Percentiles rank a stretch among this genome's conserved stretches.
phyloP scores from a whole-genome alignment of 2,888 invertebrate genomes.

The Choreutis nemorana region DNA sequence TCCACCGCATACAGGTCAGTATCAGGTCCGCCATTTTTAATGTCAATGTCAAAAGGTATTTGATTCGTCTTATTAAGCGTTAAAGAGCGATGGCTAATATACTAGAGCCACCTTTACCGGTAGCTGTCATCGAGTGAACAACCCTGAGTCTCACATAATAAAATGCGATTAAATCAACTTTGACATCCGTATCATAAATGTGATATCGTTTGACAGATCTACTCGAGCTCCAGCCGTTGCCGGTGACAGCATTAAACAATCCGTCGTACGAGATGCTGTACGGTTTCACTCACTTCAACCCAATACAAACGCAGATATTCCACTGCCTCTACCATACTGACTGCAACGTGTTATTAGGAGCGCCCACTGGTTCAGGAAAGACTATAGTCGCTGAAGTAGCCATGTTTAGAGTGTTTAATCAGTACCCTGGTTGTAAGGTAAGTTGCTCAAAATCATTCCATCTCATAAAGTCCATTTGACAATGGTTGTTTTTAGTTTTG shows the following conservation, averaged over 20 bases:
- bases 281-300: conserved; percentile 95
- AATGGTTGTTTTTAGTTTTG: too few relatives aligned
- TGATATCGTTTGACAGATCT: conserved; percentile 68
- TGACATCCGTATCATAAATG: not conserved
- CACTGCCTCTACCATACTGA: conserved; percentile 96
- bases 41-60: too few relatives aligned
- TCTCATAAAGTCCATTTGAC: too few relatives aligned
- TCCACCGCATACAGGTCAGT: conserved; percentile 91
- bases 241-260: conserved; percentile 83
- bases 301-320: conserved; percentile 98
- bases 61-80: too few relatives aligned
- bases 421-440: conserved; percentile 81
- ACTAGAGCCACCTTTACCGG: too few relatives aligned
- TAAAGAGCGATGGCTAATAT: too few relatives aligned
- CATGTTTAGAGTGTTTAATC: conserved; percentile 89
- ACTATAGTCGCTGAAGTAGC: conserved; percentile 98
- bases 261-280: conserved; percentile 82
- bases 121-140: too few relatives aligned
- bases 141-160: too few relatives aligned
- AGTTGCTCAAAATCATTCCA: conserved; percentile 4
- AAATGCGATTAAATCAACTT: too few relatives aligned
- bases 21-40: too few relatives aligned
- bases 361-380: conserved; percentile 97
- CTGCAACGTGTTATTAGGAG: conserved; percentile 91
- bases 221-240: conserved; percentile 88